Evolutionary conservation across 2,797 vertebrate genomes (phyloP), one percentile per base, ranked within the genome.

Genomic region (Spea hammondii): DNA sequence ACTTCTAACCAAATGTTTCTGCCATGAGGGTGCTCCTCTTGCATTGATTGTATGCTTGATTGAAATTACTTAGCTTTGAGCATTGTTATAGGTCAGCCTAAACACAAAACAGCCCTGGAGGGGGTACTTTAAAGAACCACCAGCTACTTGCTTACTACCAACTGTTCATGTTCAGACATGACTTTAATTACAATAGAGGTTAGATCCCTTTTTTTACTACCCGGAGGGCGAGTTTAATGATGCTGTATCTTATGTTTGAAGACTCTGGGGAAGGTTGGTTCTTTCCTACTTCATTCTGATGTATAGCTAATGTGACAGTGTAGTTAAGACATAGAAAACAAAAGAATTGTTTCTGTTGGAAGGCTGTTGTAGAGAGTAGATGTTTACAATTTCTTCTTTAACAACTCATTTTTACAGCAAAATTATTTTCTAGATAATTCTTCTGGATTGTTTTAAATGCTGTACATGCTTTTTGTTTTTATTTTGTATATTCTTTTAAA

Each of bases 171-270:
- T 87, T 88, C 84, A 87, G 74, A 79, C 65, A 77, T 85, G 85
- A 87, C 82, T 92, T 92, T 93, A 91, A 92, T 94, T 92, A 89
- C 75, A 82, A 78, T 83, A 84, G 68, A 80, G 48, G 62, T 80
- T 66, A 60, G 65, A 72, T 84, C 87, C 87, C 86, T 80, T 83
- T 80, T 80, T 78, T 47, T 74, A 5, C 57, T 83, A 70, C 85
- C 88, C 87, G 86, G 82, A 78, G 88, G 90, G 86, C 79, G 83
- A 85, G 85, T 89, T 89, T 90, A 91, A 94, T 92, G 85, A 88
- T 90, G 83, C 85, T 88, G 79, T 88, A 89, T 88, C 68, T 74
- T 80, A 51, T 45, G 14, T 50, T 82, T 84, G 13, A 79, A 83
- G 84, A 82, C 12, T 6, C 59, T 32, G 14, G 83, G 14, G 0